These are phyloP conservation scores for Poicephalus gulielmi DNA, from an alignment of 2,113 vertebrate genomes.

Conservation along the genomic window DNA sequence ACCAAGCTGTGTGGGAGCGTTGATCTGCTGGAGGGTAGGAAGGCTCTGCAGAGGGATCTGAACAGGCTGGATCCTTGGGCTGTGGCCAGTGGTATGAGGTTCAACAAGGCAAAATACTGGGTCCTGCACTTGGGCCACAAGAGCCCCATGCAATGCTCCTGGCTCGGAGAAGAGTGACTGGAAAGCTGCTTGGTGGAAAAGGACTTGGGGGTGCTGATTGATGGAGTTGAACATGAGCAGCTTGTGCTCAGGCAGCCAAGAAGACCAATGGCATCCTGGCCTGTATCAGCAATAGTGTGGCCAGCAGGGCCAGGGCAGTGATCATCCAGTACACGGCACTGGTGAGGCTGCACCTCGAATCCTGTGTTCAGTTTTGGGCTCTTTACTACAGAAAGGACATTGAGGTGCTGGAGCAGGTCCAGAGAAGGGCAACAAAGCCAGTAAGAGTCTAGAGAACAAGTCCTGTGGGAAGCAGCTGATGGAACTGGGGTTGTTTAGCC, in stretches of 20 bases:
- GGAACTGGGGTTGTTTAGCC: background rate
- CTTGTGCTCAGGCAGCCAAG: background rate
- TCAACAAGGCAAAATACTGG: background rate
- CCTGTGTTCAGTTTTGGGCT: background rate
- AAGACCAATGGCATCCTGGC: background rate
- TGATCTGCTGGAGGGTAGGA: background rate
- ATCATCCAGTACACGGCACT: rapidly evolving
- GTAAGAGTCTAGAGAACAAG: background rate
- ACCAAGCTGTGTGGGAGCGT: background rate
- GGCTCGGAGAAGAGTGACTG: background rate
- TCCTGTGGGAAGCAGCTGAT: background rate
- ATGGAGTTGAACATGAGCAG: background rate
- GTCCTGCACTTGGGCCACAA: background rate
- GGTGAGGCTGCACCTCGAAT: background rate
- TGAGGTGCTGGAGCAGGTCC: background rate
- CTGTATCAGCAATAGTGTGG: background rate
- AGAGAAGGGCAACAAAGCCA: background rate
- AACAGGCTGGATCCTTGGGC: background rate
- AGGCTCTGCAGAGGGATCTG: background rate
- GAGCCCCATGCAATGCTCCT: background rate
- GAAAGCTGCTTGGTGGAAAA: background rate
- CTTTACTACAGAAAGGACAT: background rate
- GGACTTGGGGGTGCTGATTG: background rate
- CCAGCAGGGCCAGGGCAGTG: no score
- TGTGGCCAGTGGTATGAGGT: background rate